Evolutionary conservation across 53 echinoderm and acorn worm genomes (phyloP), one percentile per base, ranked within the genome.

Genomic region (Holothuria scabra): DNA sequence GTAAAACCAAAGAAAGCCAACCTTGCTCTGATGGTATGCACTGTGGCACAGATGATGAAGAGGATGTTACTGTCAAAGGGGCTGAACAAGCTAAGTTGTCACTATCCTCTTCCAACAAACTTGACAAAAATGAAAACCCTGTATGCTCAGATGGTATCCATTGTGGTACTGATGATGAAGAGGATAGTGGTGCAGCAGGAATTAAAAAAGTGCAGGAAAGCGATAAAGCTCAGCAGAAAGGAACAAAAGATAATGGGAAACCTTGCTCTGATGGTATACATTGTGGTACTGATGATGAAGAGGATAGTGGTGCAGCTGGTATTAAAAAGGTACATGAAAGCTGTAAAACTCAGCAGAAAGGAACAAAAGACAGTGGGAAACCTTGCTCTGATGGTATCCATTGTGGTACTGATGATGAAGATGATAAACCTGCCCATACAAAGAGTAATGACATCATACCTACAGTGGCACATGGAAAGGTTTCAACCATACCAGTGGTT

Each of bases 81-180:
- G 35, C 35, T 35, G 35, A 35, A 35, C 7, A 48, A 48, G 48
- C 48, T 13, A 48, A 48, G 48, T 12, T 48, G 1, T 10, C 14
- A 1, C 48, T 1, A 48, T 8, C 9, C 12, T 48, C 48, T 48
- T 8, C 12, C 12, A 12, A 10, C 1, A 13, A 48, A 48, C 7
- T 1, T 48, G 48, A 12, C 3, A 35, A 35, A 48, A 48, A 13
- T 48, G 16, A 67, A 67, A 35, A 35, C 18, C 34, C 10, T 8
- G 18, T 2, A 29, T 67, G 67, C 35, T 31, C 67, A 18, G 67
- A 31, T 67, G 67, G 67, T 35, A 31, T 31, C 31, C 67, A 32
- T 31, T 28, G 67, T 29, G 32, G 28, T 16, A 67, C 29, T 16
- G 71, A 41, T 71, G n/a, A 71, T 71, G 71, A 71, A 71, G 20